phyloP scores from a whole-genome alignment of 2,797 vertebrate genomes.

The Triplophysa yarkandensis region DNA sequence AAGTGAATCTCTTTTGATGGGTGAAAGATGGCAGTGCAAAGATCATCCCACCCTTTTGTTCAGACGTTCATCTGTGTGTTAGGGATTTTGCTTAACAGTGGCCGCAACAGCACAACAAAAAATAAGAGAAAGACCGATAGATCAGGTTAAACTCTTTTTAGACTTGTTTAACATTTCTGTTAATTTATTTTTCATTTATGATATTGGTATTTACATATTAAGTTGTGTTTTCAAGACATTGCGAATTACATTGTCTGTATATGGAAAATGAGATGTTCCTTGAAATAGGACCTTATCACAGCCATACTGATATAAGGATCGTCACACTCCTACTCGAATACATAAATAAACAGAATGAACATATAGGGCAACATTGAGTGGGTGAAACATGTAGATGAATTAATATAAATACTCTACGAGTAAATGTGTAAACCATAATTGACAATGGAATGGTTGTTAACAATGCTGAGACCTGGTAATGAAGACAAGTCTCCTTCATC shows the following conservation, averaged over 20 bases:
- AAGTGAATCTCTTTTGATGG: constrained; percentile 47
- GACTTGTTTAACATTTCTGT: too few relatives aligned
- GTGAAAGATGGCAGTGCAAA: constrained; percentile 42
- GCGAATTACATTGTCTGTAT: background rate
- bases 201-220: background rate
- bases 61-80: constrained; percentile 16
- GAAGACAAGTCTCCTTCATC: constrained; percentile 11
- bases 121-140: background rate
- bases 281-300: too few relatives aligned
- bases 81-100: background rate
- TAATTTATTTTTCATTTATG: too few relatives aligned
- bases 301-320: too few relatives aligned
- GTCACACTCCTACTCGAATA: too few relatives aligned
- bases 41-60: constrained; percentile 30
- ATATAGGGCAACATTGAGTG: too few relatives aligned
- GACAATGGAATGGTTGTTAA: constrained; percentile 4
- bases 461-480: background rate
- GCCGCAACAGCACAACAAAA: constrained; percentile 48
- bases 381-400: too few relatives aligned
- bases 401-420: too few relatives aligned
- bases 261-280: background rate
- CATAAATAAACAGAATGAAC: too few relatives aligned
- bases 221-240: background rate
- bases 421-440: background rate
- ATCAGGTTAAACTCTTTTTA: background rate